These are phyloP conservation scores for Invenusta paracnida DNA, from an alignment of 2,888 invertebrate species.

Conservation along the genomic window DNA sequence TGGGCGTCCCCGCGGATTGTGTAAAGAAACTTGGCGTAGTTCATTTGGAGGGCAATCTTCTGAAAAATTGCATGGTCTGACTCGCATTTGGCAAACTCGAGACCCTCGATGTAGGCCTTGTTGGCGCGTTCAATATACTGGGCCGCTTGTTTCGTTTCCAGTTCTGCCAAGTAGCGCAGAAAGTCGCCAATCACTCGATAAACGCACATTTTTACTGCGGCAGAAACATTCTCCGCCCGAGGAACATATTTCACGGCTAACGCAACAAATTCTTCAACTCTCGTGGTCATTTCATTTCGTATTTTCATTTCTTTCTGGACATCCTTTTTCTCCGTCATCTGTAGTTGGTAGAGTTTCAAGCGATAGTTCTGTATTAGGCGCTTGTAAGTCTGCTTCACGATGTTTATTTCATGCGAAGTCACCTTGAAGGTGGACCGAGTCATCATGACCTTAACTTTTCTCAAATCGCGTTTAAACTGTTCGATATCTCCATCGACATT, in stretches of 20 bases:
- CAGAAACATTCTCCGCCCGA: not conserved
- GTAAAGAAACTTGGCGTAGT: not conserved
- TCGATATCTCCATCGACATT: not conserved
- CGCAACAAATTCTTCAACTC: constrained; percentile 6
- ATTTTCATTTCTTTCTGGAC: not conserved
- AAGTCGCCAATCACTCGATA: not conserved
- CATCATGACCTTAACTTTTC: not conserved
- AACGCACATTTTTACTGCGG: not conserved
- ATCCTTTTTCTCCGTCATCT: not conserved
- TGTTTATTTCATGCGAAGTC: not conserved
- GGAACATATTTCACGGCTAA: not conserved
- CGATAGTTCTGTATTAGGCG: constrained; percentile 21
- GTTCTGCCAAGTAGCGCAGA: not conserved
- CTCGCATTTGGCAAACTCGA: not conserved
- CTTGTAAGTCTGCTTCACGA: not conserved
- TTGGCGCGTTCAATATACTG: not conserved
- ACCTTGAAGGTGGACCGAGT: not conserved
- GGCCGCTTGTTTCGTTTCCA: not conserved
- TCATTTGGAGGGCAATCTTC: not conserved
- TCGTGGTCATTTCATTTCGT: not conserved
- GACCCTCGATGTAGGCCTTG: not conserved
- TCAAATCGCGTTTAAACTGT: not conserved
- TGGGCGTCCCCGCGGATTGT: not conserved
- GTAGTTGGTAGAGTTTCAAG: not conserved
- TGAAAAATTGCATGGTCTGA: not conserved